phyloP scores from a whole-genome alignment of 2,888 invertebrate genomes.

The Aphelenchoides bicaudatus region DNA sequence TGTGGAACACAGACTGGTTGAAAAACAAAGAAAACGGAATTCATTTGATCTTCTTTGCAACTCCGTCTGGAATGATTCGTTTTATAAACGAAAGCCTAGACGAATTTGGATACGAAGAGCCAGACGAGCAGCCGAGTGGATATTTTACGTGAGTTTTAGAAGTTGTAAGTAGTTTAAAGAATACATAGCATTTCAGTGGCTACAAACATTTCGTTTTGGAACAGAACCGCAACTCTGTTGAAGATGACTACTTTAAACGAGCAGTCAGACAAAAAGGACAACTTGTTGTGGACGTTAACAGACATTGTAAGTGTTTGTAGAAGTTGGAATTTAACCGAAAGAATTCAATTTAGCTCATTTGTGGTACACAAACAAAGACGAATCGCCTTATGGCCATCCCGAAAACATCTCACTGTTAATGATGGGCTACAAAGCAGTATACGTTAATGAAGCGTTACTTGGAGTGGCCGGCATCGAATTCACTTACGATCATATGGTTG shows the following conservation, averaged over 20 bases:
- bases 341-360: conserved; percentile 44
- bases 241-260: conserved; percentile 57
- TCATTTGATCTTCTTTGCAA: conserved; percentile 54
- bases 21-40: conserved; percentile 50
- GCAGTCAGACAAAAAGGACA: conserved; percentile 54
- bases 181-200: conserved; percentile 32
- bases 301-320: conserved; percentile 37
- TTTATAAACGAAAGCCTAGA: conserved; percentile 46
- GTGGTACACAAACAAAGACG: conserved; percentile 44
- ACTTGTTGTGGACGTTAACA: conserved; percentile 53
- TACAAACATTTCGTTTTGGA: conserved; percentile 59
- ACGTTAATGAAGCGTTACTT: conserved; percentile 50
- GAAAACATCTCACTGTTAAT: conserved; percentile 55
- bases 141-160: background rate
- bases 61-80: conserved; percentile 58
- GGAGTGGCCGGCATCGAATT: conserved; percentile 58
- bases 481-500: conserved; percentile 50
- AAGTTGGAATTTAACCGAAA: background rate
- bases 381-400: conserved; percentile 46
- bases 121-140: conserved; percentile 12
- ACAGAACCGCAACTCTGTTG: conserved; percentile 48
- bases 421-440: conserved; percentile 51
- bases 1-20: conserved; percentile 54
- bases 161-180: background rate
- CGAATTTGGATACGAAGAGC: conserved; percentile 34